Evolutionary conservation across 2,888 invertebrate species (phyloP).

Genomic region (Nomada fucata): DNA sequence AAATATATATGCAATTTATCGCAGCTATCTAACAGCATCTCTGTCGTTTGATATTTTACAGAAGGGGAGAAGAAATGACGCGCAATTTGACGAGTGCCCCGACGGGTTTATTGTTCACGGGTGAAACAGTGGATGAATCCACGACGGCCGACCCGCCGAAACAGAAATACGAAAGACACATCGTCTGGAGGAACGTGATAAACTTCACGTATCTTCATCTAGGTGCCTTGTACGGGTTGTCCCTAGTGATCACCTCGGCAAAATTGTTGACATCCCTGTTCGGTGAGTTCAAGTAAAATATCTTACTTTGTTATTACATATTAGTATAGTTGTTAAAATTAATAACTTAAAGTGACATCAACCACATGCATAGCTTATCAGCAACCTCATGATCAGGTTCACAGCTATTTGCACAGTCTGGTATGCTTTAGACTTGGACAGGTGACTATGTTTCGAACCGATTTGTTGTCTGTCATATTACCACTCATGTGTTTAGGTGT

Average conservation of each 20-base stretch:
- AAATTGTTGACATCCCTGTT: conserved; percentile 89
- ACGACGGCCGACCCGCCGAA: conserved; percentile 37
- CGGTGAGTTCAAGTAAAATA: conserved; percentile 86
- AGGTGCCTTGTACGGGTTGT: conserved; percentile 91
- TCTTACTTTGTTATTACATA: neutral
- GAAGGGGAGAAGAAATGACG: conserved; percentile 80
- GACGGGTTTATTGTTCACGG: conserved; percentile 82
- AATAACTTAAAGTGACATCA: neutral
- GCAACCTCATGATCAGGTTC: too few relatives aligned
- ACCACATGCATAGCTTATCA: neutral
- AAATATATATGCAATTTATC: too few relatives aligned
- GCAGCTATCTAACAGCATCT: too few relatives aligned
- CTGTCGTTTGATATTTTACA: conserved; percentile 22
- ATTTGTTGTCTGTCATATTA: too few relatives aligned
- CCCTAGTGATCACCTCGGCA: conserved; percentile 90
- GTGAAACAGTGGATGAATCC: conserved; percentile 71
- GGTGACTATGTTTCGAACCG: too few relatives aligned
- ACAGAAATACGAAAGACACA: conserved; percentile 73
- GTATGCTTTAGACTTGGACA: too few relatives aligned
- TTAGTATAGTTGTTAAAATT: neutral
- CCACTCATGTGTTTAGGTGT: too few relatives aligned
- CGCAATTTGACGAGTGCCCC: conserved; percentile 84
- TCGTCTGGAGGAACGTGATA: conserved; percentile 94
- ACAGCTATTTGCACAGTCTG: too few relatives aligned
- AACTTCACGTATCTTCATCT: conserved; percentile 91